Conservation (phyloP, 2,797 vertebrate genomes). For the Echeneis naucrates region DNA sequence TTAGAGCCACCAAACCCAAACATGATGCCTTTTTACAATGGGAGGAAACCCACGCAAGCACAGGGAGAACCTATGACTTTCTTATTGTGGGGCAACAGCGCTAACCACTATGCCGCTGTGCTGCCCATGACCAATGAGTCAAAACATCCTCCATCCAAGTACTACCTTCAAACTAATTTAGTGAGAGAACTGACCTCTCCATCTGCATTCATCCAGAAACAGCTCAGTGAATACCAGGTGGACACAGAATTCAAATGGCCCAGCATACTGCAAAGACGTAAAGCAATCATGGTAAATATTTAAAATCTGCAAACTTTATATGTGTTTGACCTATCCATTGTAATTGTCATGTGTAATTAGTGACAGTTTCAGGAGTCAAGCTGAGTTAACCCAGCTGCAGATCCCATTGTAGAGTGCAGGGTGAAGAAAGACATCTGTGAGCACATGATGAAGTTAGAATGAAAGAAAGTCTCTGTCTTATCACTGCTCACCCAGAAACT, state of each 20-base stretch:
- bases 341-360: not conserved
- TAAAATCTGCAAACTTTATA: not conserved
- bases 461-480: conserved; percentile 25
- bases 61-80: no score
- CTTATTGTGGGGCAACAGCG: no score
- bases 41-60: no score
- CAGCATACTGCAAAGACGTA: not conserved
- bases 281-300: not conserved
- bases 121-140: no score
- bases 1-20: not conserved
- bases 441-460: conserved; percentile 20
- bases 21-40: no score
- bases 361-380: not conserved
- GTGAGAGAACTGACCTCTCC: not conserved
- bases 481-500: conserved; percentile 24
- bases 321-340: not conserved
- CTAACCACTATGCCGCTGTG: no score
- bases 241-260: not conserved
- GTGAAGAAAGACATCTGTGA: conserved; percentile 24
- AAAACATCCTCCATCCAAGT: not conserved
- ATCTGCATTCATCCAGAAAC: not conserved
- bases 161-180: no score
- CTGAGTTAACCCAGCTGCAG: not conserved
- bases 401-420: not conserved
- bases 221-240: not conserved